Conservation (phyloP, 1,140 invertebrate genomes). For the Camponotus pennsylvanicus region DNA sequence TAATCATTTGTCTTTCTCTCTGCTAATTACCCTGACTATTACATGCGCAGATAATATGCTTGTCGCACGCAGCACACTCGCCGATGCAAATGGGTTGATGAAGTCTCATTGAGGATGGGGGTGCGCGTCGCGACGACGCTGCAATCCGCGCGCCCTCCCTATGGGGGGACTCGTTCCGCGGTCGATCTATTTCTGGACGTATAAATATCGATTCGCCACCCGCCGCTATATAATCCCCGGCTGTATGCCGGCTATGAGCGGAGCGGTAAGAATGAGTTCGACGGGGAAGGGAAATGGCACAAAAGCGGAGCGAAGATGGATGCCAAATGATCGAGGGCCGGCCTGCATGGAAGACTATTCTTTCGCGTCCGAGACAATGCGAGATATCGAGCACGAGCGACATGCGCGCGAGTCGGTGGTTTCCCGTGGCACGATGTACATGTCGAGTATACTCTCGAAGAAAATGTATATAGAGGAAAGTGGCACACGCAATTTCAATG, state of each 20-base stretch:
- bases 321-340: slow-evolving; percentile 14
- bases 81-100: slow-evolving; percentile 30
- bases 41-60: background rate
- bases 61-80: background rate
- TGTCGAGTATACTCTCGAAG: background rate
- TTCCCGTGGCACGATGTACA: background rate
- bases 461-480: background rate
- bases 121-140: slow-evolving; percentile 51
- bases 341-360: too few relatives aligned
- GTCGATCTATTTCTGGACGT: slow-evolving; percentile 81
- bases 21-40: background rate
- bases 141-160: slow-evolving; percentile 62
- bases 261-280: slow-evolving; percentile 33
- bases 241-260: slow-evolving; percentile 25
- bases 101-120: slow-evolving; percentile 52
- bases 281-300: slow-evolving; percentile 15
- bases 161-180: slow-evolving; percentile 61
- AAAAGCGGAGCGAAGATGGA: slow-evolving; percentile 21
- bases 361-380: background rate
- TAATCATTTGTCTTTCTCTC: background rate
- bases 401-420: background rate
- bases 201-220: slow-evolving; percentile 80
- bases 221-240: slow-evolving; percentile 22
- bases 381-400: background rate
- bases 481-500: background rate